A percentile compares a stretch with the other conserved stretches of the same genome.
Evolutionary conservation across 2,113 vertebrate species (phyloP).

Genomic region (Egretta garzetta): DNA sequence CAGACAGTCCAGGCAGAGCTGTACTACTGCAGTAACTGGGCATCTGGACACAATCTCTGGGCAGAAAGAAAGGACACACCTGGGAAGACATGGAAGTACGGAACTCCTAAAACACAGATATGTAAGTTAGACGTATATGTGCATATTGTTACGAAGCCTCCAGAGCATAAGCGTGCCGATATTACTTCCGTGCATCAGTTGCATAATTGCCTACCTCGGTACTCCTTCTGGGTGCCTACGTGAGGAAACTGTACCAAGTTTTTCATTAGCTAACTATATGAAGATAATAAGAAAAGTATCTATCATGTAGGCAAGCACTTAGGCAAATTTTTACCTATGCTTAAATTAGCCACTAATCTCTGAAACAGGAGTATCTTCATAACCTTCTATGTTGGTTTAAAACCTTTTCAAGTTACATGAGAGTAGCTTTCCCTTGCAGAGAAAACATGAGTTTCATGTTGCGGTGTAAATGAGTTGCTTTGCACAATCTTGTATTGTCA

Average conservation of each 20-base stretch:
- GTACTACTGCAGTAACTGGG: neutral
- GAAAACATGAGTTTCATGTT: neutral
- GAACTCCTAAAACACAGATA: neutral
- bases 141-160: neutral
- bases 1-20: neutral
- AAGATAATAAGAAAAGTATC: neutral
- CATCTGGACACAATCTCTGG: neutral
- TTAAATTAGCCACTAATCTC: neutral
- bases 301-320: neutral
- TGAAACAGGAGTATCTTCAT: neutral
- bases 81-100: neutral
- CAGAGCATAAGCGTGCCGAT: neutral
- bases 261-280: neutral
- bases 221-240: neutral
- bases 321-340: neutral
- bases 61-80: neutral
- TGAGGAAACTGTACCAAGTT: neutral
- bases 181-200: neutral
- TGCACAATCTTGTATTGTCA: neutral
- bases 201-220: neutral
- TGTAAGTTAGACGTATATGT: neutral
- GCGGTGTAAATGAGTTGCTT: neutral
- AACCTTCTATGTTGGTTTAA: neutral
- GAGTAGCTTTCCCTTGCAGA: neutral
- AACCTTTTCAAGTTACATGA: neutral